These are phyloP conservation scores for Turnix velox DNA, from an alignment of 2,113 vertebrate genomes.

Conservation along the genomic window DNA sequence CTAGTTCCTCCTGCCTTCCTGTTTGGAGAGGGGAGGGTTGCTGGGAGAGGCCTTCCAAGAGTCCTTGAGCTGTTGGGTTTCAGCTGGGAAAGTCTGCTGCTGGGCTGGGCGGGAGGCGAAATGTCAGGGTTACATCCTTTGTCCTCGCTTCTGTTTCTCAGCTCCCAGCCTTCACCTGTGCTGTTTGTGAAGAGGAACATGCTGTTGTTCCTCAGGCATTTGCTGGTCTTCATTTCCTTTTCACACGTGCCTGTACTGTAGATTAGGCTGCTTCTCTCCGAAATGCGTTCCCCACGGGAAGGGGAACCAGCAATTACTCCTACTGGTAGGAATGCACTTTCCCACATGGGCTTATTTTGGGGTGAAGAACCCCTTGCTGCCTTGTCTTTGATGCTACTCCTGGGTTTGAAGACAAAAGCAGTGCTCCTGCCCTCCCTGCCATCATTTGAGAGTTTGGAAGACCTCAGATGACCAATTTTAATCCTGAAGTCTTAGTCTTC, in stretches of 20 bases:
- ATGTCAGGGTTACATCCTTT: slow-evolving; percentile 56
- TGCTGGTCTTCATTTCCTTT: slow-evolving; percentile 36
- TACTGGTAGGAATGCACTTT: not conserved
- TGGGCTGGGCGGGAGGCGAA: slow-evolving; percentile 7
- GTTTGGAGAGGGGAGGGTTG: slow-evolving; percentile 45
- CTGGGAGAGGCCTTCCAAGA: slow-evolving; percentile 44
- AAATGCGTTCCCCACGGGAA: not conserved
- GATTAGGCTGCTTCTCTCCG: not conserved
- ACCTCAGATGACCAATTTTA: not conserved
- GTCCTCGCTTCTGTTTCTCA: not conserved
- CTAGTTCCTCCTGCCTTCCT: slow-evolving; percentile 65
- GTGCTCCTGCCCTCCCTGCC: not conserved
- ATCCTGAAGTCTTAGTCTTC: not conserved
- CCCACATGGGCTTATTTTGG: not conserved
- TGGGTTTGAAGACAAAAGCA: not conserved
- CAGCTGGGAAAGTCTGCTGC: slow-evolving; percentile 39
- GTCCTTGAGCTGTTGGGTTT: slow-evolving; percentile 50
- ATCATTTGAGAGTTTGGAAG: not conserved
- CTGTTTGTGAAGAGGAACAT: not conserved
- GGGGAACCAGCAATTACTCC: not conserved
- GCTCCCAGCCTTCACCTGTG: slow-evolving; percentile 45
- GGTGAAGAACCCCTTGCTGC: not conserved
- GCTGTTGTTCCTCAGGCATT: not conserved
- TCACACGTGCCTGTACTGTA: not conserved
- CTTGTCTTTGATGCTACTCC: not conserved